Evolutionary conservation across 1,140 invertebrate species (phyloP), one percentile per base, ranked within the genome.

Genomic region (Ladona fulva): DNA sequence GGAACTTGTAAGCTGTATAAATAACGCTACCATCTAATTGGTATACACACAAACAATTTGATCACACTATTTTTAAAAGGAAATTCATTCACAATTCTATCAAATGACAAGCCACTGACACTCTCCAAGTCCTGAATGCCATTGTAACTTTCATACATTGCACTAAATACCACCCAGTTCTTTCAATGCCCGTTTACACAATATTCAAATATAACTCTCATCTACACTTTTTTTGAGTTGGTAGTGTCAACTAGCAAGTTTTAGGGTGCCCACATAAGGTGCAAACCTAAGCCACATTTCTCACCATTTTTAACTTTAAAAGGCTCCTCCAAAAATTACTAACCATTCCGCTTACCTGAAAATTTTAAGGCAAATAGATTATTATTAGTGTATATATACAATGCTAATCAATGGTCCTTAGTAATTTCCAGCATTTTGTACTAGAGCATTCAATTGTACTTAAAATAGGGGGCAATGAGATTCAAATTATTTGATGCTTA

Each of bases 131-230:
- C 52, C 52, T 66, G 3, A 66, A 66, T 66, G 52, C 52, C 52
- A 66, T 66, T 66, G 52, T 66, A 66, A 66, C 52, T 66, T 66
- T 66, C 52, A 66, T 66, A 66, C 52, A 66, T 66, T 66, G 52
- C 52, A 66, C 52, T 66, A 66, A 66, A 66, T 66, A 66, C 52
- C 52, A 66, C 52, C 52, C 52, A 66, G 29, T 37, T 37, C 29
- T 37, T 37, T 37, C 29, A 37, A 66, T 66, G 52, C 52, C n/a
- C 52, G 52, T 66, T 37, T 19, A 66, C 52, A 66, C 52, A 66
- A 66, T 66, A 66, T 66, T 66, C 16, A 66, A 66, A 66, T 66
- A 22, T 66, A 66, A 37, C n/a, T 66, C 52, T 66, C 52, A 66
- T 19, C 52, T 66, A 66, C 52, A 66, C 52, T 66, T 66, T 66